Conservation (phyloP, 1,140 invertebrate genomes). For the Aphelinus certus region DNA sequence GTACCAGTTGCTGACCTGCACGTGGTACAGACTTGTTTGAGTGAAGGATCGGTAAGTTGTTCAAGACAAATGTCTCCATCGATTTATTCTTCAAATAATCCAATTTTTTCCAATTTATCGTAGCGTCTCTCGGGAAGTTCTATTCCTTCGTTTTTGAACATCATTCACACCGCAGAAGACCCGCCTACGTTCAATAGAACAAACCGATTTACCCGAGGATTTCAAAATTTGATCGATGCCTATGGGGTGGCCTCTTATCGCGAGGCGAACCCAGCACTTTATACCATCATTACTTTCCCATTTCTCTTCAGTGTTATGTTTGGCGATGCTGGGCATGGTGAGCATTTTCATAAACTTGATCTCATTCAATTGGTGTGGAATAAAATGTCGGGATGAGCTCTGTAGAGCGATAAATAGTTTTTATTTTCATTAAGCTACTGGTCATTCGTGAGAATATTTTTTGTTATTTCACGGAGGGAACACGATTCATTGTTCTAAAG, state of each 20-base stretch:
- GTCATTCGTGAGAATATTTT: too few species aligned
- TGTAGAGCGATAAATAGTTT: too few species aligned
- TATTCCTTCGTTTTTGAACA: constrained; percentile 94
- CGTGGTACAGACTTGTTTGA: constrained; percentile 86
- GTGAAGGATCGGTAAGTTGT: constrained; percentile 85
- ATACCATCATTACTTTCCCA: constrained; percentile 96
- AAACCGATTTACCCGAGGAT: constrained; percentile 95
- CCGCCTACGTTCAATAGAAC: constrained; percentile 96
- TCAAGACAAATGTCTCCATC: constrained; percentile 54
- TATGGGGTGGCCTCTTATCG: constrained; percentile 94
- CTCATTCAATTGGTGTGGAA: neutral
- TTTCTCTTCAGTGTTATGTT: constrained; percentile 99
- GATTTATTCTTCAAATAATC: neutral
- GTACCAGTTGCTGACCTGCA: constrained; percentile 86
- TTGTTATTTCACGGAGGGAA: too few species aligned
- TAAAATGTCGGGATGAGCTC: too few species aligned
- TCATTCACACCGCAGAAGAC: constrained; percentile 87
- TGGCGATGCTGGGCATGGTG: constrained; percentile 93
- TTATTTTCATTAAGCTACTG: neutral
- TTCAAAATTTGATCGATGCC: constrained; percentile 95
- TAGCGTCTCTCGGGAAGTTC: constrained; percentile 90
- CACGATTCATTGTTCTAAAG: too few species aligned
- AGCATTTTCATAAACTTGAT: constrained; percentile 11
- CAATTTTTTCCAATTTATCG: constrained; percentile 35
- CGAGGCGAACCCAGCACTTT: constrained; percentile 95